Percentiles rank a stretch among this genome's conserved stretches.
phyloP scores from a whole-genome alignment of 2,888 invertebrate species.

The Leucania comma region DNA sequence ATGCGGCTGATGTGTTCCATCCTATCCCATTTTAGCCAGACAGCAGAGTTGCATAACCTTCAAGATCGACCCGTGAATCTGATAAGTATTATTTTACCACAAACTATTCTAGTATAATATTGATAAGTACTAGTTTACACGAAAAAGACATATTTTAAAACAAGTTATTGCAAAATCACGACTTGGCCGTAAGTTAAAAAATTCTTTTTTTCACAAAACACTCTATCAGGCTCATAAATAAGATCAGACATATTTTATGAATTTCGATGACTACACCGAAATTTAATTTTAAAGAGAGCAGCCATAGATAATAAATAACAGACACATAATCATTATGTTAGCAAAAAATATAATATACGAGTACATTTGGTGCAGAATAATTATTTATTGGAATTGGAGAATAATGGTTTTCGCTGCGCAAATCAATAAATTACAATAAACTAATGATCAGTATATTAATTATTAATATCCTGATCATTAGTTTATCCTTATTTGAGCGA shows the following conservation, averaged over 20 bases:
- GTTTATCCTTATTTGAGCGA: too few relatives aligned
- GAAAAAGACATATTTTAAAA: neutral
- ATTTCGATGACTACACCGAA: conserved; percentile 25
- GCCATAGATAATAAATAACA: conserved; percentile 10
- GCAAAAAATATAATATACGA: too few relatives aligned
- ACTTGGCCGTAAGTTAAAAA: conserved; percentile 10
- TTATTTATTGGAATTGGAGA: too few relatives aligned
- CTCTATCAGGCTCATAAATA: conserved; percentile 29
- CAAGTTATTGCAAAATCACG: conserved; percentile 9
- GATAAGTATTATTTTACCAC: too few relatives aligned
- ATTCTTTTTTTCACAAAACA: conserved; percentile 15
- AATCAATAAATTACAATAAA: too few relatives aligned
- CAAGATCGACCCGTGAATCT: too few relatives aligned
- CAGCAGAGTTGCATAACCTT: too few relatives aligned
- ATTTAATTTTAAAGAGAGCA: conserved; percentile 13
- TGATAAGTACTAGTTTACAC: neutral
- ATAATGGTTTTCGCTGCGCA: too few relatives aligned
- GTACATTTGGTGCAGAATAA: too few relatives aligned
- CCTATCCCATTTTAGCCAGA: neutral
- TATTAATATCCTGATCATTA: too few relatives aligned
- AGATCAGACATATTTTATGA: conserved; percentile 10
- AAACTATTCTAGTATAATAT: neutral
- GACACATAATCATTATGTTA: conserved; percentile 11
- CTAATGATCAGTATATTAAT: too few relatives aligned
- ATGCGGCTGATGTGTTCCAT: neutral